Evolutionary conservation across 2,888 invertebrate species (phyloP).

Genomic region (Tortricodes alternella): DNA sequence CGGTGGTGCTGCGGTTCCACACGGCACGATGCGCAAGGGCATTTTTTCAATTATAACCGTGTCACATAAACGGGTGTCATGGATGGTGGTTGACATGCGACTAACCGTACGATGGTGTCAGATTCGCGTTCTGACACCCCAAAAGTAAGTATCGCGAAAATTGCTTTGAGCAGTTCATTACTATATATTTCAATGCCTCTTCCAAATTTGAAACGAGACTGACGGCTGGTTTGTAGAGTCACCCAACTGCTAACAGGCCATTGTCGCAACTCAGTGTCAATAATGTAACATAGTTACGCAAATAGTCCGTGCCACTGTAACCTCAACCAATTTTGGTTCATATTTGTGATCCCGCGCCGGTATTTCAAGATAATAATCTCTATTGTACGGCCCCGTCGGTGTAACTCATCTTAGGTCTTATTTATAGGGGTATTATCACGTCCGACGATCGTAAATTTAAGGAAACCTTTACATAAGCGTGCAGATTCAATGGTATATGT

Average conservation of each 20-base stretch:
- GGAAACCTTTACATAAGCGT: conserved; percentile 7
- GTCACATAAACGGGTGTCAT: too few relatives aligned
- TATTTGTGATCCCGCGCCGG: conserved; percentile 4
- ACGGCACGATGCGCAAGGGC: too few relatives aligned
- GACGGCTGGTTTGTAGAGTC: too few relatives aligned
- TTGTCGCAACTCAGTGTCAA: background rate
- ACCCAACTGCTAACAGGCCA: background rate
- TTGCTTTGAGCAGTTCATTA: too few relatives aligned
- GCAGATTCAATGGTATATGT: background rate
- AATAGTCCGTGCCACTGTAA: conserved; percentile 4
- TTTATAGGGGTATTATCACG: conserved; percentile 43
- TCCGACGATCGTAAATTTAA: conserved; percentile 17
- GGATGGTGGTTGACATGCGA: too few relatives aligned
- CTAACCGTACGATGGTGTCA: too few relatives aligned
- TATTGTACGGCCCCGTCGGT: conserved; percentile 38
- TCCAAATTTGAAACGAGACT: too few relatives aligned
- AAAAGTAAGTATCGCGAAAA: too few relatives aligned
- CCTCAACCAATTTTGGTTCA: conserved; percentile 11
- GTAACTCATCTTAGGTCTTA: conserved; percentile 45
- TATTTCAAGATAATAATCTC: conserved; percentile 30
- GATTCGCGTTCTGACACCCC: too few relatives aligned
- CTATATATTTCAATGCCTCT: too few relatives aligned
- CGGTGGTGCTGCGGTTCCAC: too few relatives aligned
- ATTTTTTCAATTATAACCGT: too few relatives aligned
- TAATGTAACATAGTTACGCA: background rate